Conservation (phyloP, 2,888 invertebrate species). For the Diadegma fenestrale region DNA sequence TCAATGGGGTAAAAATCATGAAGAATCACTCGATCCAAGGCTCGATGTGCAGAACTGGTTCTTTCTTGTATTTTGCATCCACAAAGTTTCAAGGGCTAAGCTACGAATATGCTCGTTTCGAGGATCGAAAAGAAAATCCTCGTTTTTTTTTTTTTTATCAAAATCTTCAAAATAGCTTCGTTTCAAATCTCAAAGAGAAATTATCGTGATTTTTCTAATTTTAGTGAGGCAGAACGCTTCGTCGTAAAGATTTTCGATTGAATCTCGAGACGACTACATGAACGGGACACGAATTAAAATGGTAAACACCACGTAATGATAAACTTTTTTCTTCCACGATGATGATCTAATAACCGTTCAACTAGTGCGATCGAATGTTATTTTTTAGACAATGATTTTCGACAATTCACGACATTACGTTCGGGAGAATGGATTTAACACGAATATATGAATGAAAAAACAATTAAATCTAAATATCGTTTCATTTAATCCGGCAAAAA, state of each 20-base stretch:
- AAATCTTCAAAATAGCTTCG: not conserved
- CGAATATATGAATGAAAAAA: slow-evolving; percentile 72
- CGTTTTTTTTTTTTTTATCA: not conserved
- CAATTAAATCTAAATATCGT: slow-evolving; percentile 77
- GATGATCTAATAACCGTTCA: slow-evolving; percentile 29
- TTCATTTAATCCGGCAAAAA: slow-evolving; percentile 75
- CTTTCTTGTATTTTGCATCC: not conserved
- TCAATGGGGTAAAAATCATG: not conserved
- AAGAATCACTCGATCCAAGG: not conserved
- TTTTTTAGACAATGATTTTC: slow-evolving; percentile 46
- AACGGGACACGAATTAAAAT: slow-evolving; percentile 31
- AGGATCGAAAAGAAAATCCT: not conserved
- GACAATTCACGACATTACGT: slow-evolving; percentile 66
- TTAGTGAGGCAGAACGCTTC: not conserved
- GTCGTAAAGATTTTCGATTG: slow-evolving; percentile 11
- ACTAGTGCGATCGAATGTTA: slow-evolving; percentile 39
- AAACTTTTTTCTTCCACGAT: not conserved
- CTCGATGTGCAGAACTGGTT: not conserved
- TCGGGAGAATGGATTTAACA: slow-evolving; percentile 64
- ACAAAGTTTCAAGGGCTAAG: not conserved
- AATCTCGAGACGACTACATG: slow-evolving; percentile 40
- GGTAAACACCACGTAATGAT: slow-evolving; percentile 25
- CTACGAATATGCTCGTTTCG: not conserved
- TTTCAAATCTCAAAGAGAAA: not conserved
- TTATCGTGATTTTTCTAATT: not conserved